These are phyloP conservation scores for Gymnothorax reevesii DNA, from an alignment of 2,797 vertebrate genomes.

Conservation along the genomic window DNA sequence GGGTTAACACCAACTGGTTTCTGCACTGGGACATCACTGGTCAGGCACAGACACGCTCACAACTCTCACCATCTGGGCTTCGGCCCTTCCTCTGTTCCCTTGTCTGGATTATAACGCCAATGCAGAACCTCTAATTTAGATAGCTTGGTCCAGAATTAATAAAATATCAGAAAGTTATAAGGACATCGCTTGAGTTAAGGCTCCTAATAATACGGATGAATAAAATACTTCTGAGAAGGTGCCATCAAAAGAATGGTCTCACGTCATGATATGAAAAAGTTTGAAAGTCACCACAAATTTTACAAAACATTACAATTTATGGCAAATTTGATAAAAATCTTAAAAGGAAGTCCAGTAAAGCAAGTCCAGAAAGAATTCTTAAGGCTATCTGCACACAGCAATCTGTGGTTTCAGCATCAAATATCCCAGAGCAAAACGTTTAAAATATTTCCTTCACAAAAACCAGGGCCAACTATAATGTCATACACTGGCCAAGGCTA, in stretches of 20 bases:
- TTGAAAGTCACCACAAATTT: background rate
- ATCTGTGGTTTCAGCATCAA: constrained; percentile 25
- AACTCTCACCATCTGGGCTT: no score
- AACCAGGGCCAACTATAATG: constrained; percentile 22
- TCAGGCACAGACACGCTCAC: no score
- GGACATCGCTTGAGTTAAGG: background rate
- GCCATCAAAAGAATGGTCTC: background rate
- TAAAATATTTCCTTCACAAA: constrained; percentile 27
- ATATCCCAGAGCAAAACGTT: constrained; percentile 14
- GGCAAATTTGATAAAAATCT: background rate
- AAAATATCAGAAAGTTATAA: background rate
- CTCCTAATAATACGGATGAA: background rate
- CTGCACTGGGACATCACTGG: no score
- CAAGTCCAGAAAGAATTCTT: background rate
- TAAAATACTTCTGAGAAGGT: background rate
- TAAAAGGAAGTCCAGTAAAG: background rate
- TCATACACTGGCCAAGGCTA: constrained; percentile 6
- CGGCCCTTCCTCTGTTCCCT: no score
- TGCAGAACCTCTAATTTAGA: background rate
- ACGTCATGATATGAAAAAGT: background rate
- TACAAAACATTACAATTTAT: background rate
- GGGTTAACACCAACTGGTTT: no score
- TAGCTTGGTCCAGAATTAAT: background rate
- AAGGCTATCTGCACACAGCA: background rate
- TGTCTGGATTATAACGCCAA: background rate